A percentile compares a stretch with the other conserved stretches of the same genome.
phyloP scores from a whole-genome alignment of 2,888 invertebrate genomes.

The Pecten maximus region DNA sequence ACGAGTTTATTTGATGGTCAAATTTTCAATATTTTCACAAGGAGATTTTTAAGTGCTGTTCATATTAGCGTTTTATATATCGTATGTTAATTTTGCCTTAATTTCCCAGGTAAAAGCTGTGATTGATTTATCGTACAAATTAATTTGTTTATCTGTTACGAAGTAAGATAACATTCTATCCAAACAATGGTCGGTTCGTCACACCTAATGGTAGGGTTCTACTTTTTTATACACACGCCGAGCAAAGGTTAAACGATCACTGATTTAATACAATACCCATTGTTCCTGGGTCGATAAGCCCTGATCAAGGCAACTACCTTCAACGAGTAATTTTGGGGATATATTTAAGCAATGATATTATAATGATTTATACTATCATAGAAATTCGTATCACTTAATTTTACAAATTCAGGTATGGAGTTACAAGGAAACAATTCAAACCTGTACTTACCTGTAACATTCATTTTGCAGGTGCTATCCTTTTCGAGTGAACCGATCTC shows the following conservation, averaged over 20 bases:
- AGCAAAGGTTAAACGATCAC: constrained; percentile 13
- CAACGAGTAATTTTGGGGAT: neutral
- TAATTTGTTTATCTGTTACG: constrained; percentile 12
- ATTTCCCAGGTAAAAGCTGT: constrained; percentile 29
- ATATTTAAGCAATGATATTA: neutral
- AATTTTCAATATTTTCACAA: no score
- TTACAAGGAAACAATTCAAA: neutral
- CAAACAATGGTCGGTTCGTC: neutral
- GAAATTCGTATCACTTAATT: neutral
- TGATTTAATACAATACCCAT: neutral
- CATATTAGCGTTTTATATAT: no score
- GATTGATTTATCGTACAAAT: neutral
- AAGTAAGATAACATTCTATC: constrained; percentile 26
- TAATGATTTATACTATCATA: neutral
- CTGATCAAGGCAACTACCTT: neutral
- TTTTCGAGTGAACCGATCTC: neutral
- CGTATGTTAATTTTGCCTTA: neutral
- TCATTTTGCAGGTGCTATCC: neutral
- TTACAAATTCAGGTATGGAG: neutral
- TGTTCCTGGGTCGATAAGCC: constrained; percentile 11
- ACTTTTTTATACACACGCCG: neutral
- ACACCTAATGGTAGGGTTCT: neutral
- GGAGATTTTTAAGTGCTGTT: no score
- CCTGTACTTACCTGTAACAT: neutral
- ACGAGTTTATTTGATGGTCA: no score